phyloP scores from a whole-genome alignment of 2,888 invertebrate species.

The Callinectes sapidus region DNA sequence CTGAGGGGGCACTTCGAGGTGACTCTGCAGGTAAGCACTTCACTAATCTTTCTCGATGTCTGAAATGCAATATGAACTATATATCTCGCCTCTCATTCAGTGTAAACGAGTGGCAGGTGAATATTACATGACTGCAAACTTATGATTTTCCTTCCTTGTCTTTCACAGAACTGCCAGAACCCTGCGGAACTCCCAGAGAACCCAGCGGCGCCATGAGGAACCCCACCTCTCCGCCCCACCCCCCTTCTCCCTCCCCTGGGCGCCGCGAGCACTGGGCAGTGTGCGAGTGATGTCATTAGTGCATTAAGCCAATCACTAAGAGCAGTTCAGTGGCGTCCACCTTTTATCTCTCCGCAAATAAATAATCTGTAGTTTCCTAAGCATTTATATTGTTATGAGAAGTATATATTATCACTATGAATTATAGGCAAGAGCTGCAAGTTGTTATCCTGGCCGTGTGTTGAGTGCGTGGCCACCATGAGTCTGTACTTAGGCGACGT shows the following conservation, averaged over 20 bases:
- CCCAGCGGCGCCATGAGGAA: constrained; percentile 8
- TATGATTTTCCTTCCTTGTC: background rate
- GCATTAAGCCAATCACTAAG: constrained; percentile 57
- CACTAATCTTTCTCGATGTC: background rate
- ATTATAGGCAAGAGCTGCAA: background rate
- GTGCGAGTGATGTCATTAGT: constrained; percentile 57
- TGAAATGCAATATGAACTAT: background rate
- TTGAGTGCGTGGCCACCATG: background rate
- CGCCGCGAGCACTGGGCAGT: constrained; percentile 44
- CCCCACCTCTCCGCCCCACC: constrained; percentile 5
- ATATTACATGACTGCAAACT: background rate
- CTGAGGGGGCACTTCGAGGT: constrained; percentile 23
- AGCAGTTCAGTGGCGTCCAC: constrained; percentile 61
- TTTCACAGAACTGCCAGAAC: constrained; percentile 22
- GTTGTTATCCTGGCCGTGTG: constrained; percentile 14
- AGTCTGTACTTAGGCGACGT: constrained; percentile 46
- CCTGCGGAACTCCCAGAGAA: constrained; percentile 16
- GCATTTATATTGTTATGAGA: constrained; percentile 65
- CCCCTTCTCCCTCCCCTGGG: constrained; percentile 30
- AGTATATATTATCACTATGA: constrained; percentile 47
- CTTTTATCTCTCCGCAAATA: constrained; percentile 40
- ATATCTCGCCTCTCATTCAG: background rate
- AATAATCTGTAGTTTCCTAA: constrained; percentile 46
- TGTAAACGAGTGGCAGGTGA: background rate
- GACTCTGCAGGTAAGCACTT: background rate